A percentile compares a stretch with the other conserved stretches of the same genome.
Evolutionary conservation across 2,797 vertebrate genomes (phyloP).

Genomic region (Cyclopterus lumpus): DNA sequence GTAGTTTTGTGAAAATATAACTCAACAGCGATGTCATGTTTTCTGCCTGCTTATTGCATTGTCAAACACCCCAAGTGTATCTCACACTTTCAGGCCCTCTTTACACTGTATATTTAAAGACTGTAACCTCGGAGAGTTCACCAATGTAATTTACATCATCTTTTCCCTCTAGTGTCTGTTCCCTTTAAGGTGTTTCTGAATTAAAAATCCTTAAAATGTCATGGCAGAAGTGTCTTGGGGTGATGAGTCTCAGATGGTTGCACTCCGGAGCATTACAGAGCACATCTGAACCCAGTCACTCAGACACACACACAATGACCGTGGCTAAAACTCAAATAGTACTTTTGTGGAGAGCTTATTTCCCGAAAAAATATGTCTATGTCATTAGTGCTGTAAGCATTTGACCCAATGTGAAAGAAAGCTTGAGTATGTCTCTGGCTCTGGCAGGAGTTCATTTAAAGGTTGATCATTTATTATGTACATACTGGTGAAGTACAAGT

Average conservation of each 20-base stretch:
- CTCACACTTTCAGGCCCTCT: constrained; percentile 36
- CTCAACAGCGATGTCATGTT: constrained; percentile 46
- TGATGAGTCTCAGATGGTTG: constrained; percentile 58
- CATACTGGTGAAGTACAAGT: not conserved
- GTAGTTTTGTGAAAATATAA: constrained; percentile 52
- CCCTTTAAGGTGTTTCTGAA: constrained; percentile 55
- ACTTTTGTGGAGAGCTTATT: constrained; percentile 5
- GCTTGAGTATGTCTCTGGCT: not conserved
- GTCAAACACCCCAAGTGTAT: constrained; percentile 29
- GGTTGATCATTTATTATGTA: too few relatives aligned
- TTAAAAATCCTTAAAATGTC: constrained; percentile 61
- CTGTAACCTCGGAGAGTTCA: constrained; percentile 40
- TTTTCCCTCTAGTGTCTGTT: constrained; percentile 33
- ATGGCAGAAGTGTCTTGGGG: constrained; percentile 43
- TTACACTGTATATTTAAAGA: constrained; percentile 31
- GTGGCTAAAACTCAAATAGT: not conserved
- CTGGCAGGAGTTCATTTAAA: not conserved
- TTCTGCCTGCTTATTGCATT: constrained; percentile 53
- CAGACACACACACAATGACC: constrained; percentile 1
- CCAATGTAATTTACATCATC: constrained; percentile 43
- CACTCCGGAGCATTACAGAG: constrained; percentile 51
- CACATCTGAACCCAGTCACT: constrained; percentile 55
- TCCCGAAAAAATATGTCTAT: too few relatives aligned
- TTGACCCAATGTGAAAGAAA: not conserved
- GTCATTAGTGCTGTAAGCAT: not conserved